Evolutionary conservation across 2,113 vertebrate genomes (phyloP).

Genomic region (Neomonachus schauinslandi): DNA sequence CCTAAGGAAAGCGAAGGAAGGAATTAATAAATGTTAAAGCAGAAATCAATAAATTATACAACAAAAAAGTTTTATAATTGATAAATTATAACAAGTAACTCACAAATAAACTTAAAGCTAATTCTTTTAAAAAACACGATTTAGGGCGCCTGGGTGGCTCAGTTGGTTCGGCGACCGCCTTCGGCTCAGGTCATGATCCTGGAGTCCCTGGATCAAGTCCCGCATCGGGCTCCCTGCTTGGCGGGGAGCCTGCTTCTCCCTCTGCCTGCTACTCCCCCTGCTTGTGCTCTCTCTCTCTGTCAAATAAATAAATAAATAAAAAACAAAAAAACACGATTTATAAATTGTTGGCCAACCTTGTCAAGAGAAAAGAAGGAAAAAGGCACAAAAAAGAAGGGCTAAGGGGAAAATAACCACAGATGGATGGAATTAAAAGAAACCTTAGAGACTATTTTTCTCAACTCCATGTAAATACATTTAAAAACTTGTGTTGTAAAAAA

Average conservation of each 20-base stretch:
- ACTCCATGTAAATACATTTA: background rate
- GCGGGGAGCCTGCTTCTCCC: too few species aligned
- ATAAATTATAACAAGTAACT: background rate
- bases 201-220: too few species aligned
- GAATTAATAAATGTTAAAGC: background rate
- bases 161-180: too few species aligned
- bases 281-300: too few species aligned
- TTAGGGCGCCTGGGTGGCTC: background rate
- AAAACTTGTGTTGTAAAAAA: background rate
- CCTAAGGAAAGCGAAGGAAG: background rate
- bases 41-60: background rate
- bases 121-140: background rate
- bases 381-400: background rate
- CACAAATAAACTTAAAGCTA: background rate
- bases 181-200: too few species aligned
- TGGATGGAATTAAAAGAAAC: background rate
- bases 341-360: background rate
- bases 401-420: background rate
- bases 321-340: background rate
- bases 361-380: background rate
- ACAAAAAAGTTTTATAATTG: background rate
- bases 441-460: background rate
- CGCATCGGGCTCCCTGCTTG: too few species aligned
- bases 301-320: background rate
- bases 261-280: too few species aligned